Evolutionary conservation across 1,140 invertebrate genomes (phyloP).

Genomic region (Diorhabda sublineata): DNA sequence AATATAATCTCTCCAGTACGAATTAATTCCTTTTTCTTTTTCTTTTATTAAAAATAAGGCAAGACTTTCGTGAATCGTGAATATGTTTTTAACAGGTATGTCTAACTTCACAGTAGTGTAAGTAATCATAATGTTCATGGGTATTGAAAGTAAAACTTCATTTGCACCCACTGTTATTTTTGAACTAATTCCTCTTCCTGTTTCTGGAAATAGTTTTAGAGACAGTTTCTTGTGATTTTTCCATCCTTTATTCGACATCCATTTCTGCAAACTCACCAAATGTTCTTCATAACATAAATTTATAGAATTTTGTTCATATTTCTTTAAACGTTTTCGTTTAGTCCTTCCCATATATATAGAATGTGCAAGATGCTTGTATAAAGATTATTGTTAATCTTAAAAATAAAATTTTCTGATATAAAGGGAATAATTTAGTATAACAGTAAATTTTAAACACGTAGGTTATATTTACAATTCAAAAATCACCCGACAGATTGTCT

Average conservation of each 20-base stretch:
- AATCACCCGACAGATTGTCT: too few relatives aligned
- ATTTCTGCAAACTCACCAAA: slow-evolving; percentile 36
- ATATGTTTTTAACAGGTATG: slow-evolving; percentile 34
- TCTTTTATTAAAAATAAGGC: slow-evolving; percentile 60
- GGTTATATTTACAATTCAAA: too few relatives aligned
- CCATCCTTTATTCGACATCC: slow-evolving; percentile 36
- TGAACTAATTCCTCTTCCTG: slow-evolving; percentile 57
- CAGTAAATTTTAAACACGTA: too few relatives aligned
- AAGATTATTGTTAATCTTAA: too few relatives aligned
- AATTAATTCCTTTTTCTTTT: slow-evolving; percentile 46
- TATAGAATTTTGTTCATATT: slow-evolving; percentile 5
- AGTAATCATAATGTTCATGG: slow-evolving; percentile 53
- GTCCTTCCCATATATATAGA: slow-evolving; percentile 34
- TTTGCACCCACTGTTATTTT: slow-evolving; percentile 44
- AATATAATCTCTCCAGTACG: slow-evolving; percentile 54
- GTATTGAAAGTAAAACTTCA: slow-evolving; percentile 53
- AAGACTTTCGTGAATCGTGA: slow-evolving; percentile 53
- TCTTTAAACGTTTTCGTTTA: slow-evolving; percentile 23
- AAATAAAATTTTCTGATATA: too few relatives aligned
- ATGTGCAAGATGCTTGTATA: too few relatives aligned
- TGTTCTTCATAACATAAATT: slow-evolving; percentile 24
- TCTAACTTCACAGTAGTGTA: slow-evolving; percentile 37
- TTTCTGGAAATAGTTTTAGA: slow-evolving; percentile 46
- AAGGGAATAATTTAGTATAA: too few relatives aligned
- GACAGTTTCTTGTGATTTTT: slow-evolving; percentile 34